Percentiles rank a stretch among this genome's conserved stretches.
These are phyloP conservation scores for Acrobasis suavella DNA, from an alignment of 2,888 invertebrate species.

Conservation along the genomic window DNA sequence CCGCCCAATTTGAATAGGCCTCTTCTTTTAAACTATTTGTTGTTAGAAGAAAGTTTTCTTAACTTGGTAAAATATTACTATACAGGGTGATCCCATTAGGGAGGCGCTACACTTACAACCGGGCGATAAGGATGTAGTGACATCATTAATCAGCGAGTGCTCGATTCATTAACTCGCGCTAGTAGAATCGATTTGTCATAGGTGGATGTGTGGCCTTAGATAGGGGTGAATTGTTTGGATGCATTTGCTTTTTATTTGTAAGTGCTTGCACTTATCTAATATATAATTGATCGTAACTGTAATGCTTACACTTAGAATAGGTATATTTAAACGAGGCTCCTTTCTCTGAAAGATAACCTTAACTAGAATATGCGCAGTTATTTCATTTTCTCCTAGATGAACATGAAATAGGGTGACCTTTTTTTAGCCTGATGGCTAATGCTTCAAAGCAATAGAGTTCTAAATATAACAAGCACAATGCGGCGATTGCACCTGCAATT, in stretches of 20 bases:
- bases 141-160: conserved; percentile 73
- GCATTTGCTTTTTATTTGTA: conserved; percentile 19
- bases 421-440: no score
- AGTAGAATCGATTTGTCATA: conserved; percentile 72
- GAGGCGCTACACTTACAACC: conserved; percentile 61
- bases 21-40: conserved; percentile 33
- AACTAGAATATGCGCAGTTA: no score
- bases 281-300: conserved; percentile 17
- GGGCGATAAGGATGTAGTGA: conserved; percentile 65
- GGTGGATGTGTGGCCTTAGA: conserved; percentile 57
- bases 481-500: no score
- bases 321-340: no score
- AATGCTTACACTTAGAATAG: conserved; percentile 5
- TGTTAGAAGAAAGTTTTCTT: conserved; percentile 37
- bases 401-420: no score
- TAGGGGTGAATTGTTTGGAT: conserved; percentile 42
- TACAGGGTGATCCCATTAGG: conserved; percentile 69
- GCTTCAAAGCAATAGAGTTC: no score
- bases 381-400: no score
- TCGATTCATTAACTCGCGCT: conserved; percentile 69
- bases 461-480: no score
- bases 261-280: conserved; percentile 24
- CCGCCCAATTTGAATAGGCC: conserved; percentile 40
- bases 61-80: conserved; percentile 41
- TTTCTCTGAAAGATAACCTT: no score